Evolutionary conservation across 2,888 invertebrate genomes (phyloP), one percentile per base, ranked within the genome.

Genomic region (Drosophila subsilvestris): DNA sequence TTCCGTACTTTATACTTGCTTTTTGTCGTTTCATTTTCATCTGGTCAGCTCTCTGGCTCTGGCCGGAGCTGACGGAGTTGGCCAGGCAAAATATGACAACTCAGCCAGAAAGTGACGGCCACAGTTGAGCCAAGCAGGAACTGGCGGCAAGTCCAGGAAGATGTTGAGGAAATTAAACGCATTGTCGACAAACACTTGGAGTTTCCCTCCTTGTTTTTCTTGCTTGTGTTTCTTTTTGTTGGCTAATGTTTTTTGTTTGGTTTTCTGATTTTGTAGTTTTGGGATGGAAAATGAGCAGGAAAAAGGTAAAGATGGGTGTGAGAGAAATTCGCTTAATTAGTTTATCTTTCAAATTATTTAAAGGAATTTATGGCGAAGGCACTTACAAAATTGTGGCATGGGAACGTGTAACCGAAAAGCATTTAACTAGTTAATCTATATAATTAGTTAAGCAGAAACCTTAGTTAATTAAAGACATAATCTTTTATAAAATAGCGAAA

Each of bases 131-230:
- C 66, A 51, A 49, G 75, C 67, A 78, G 77, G 62, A 67, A 67
- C 75, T 77, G 67, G 67, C 17, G 59, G 61, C 51, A 44, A 67
- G 37, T 69, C 45, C 63, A 65, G 86, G 80, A 80, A 76, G 80
- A 78, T 76, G 83, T 83, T 61, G 75, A 78, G 82, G 82, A 82
- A 83, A 82, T 82, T 82, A 82, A 86, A 83, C 79, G 72, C 86
- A 80, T 73, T 77, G 66, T 70, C 66, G 67, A 77, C 61, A 61
- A 63, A 48, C 75, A 63, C 61, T 75, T 70, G 61, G 56, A 59
- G 61, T 68, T 67, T 66, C 7, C 50, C 10, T 27, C 14, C 44
- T 25, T 20, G 22, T 2, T n/a, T 22, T 20, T 4, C 9, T 4
- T 10, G 27, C 27, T 49, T 10, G 18, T 22, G 22, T 3, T 37